Base-by-base conservation (phyloP, 2,797 vertebrate genomes). In the Platyrinchus mystaceus region DNA sequence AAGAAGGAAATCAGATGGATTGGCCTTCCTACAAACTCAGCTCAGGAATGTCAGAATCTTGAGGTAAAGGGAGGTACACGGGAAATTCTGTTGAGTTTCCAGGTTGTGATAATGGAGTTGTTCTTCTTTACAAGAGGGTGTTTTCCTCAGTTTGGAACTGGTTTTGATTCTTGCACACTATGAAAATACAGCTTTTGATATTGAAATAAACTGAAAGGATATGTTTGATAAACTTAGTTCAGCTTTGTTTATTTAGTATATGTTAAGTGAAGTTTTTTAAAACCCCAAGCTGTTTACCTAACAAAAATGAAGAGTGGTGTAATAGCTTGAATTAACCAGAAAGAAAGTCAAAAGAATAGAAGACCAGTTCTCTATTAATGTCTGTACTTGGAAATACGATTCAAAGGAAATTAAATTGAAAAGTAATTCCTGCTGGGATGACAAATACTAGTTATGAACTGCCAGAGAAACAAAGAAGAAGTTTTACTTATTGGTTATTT, bases 1-100 rank as follows among this genome's bases (percentile, higher is more conserved):
- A 99, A 99, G 96, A 99, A 99, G 90, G 98, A 99, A 97, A 99
- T 99, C 87, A 98, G 98, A 36, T 99, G 98, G 98, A 99, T 99
- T 5, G 98, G 98, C 37, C 97, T 99, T 79, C 98, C 98, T 71
- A 99, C 98, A 62, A 99, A 99, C 84, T 99, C 98, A 3, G 98
- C 98, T 89, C 98, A 98, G 96, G 98, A 99, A 83, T 99, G 98
- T 96, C 98, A 98, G 77, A 98, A 98, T 86, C 96, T 99, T 66
- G 98, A 99, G 98, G 98, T 98, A 94, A 92, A 70, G 94, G 66
- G 75, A 87, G 63, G 20, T 23, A 37, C 66, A 39, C 59, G 66
- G 52, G 62, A 69, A 56, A 37, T 58, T 71, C 71, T 81, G 4
- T 12, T 9, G 27, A 59, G 26, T 43, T 96, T 79, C 49, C 20